phyloP scores from a whole-genome alignment of 2,888 invertebrate genomes.

The Odontothrips loti region DNA sequence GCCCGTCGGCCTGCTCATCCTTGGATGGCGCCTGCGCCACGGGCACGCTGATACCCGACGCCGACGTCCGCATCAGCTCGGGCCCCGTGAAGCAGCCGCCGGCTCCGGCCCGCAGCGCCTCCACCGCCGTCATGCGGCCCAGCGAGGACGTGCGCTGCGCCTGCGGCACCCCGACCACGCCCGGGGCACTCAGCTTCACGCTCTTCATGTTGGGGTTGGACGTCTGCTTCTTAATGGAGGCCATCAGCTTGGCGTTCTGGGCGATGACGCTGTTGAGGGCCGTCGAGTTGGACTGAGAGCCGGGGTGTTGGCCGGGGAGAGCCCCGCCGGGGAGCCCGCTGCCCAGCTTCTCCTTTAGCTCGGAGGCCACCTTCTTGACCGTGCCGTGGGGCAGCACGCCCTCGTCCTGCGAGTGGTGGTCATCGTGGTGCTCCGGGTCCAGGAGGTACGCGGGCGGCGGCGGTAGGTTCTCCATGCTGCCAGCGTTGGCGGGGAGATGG shows the following conservation, averaged over 20 bases:
- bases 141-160: conserved; percentile 13
- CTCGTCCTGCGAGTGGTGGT: background rate
- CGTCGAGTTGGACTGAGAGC: background rate
- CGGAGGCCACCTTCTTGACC: conserved; percentile 28
- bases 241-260: conserved; percentile 23
- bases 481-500: conserved; percentile 38
- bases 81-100: conserved; percentile 19
- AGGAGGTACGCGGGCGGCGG: conserved; percentile 76
- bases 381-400: conserved; percentile 34
- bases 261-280: conserved; percentile 16
- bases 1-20: conserved; percentile 14
- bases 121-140: conserved; percentile 8
- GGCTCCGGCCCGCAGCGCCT: conserved; percentile 12
- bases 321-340: background rate
- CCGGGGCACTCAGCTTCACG: conserved; percentile 15
- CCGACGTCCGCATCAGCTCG: background rate
- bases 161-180: conserved; percentile 11
- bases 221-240: conserved; percentile 14
- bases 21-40: conserved; percentile 1
- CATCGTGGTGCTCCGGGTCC: conserved; percentile 45
- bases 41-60: conserved; percentile 11
- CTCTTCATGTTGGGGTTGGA: background rate
- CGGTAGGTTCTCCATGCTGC: conserved; percentile 58
- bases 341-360: conserved; percentile 19
- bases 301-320: background rate